A percentile compares a stretch with the other conserved stretches of the same genome.
phyloP scores from a whole-genome alignment of 2,113 vertebrate species.

The Poeciliopsis retropinna region DNA sequence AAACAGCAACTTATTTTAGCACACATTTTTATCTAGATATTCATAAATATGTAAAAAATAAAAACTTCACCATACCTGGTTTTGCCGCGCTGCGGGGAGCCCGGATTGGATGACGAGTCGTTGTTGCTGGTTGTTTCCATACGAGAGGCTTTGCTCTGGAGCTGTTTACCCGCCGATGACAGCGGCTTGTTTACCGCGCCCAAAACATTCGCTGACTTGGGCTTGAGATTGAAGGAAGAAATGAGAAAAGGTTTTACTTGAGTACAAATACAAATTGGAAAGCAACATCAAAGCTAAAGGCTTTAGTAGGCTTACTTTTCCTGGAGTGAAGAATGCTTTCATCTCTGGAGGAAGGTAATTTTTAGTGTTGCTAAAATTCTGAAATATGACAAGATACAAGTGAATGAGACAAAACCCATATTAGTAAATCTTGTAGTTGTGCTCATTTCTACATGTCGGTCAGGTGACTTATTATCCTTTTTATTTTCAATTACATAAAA shows the following conservation, averaged over 20 bases:
- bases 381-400: slow-evolving; percentile 28
- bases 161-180: slow-evolving; percentile 93
- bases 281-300: neutral
- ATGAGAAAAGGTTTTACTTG: neutral
- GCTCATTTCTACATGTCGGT: neutral
- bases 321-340: slow-evolving; percentile 97
- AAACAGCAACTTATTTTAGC: neutral
- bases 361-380: slow-evolving; percentile 99
- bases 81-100: slow-evolving; percentile 95
- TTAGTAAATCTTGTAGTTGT: neutral
- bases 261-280: neutral
- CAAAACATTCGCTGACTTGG: slow-evolving; percentile 96
- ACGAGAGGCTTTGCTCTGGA: slow-evolving; percentile 94
- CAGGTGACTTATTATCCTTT: too few species aligned
- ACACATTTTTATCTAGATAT: too few species aligned
- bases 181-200: slow-evolving; percentile 98
- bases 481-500: too few species aligned
- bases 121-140: slow-evolving; percentile 98
- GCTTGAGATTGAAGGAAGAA: slow-evolving; percentile 76
- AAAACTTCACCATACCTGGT: slow-evolving; percentile 77
- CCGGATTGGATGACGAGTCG: slow-evolving; percentile 94
- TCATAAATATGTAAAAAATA: too few species aligned
- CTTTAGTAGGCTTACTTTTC: slow-evolving; percentile 84
- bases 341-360: slow-evolving; percentile 98
- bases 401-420: neutral